Base-by-base conservation (phyloP, 2,797 vertebrate species). In the Graptemys geographica region DNA sequence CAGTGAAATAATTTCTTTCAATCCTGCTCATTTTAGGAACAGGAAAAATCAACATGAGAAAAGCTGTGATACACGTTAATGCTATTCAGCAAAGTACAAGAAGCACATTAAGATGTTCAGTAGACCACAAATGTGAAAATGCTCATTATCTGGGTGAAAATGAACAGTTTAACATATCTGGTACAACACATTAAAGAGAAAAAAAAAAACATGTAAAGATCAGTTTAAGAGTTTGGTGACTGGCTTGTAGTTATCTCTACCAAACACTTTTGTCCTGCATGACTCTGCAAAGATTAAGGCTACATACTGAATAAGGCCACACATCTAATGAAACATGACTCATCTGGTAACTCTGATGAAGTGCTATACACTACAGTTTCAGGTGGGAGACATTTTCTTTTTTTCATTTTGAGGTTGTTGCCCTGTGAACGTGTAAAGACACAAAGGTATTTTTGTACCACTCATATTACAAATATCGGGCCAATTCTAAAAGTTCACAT, bases 141-240 rank as follows among this genome's bases (percentile, higher is more conserved):
- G 8, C 57, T 96, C 81, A 95, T 96, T 96, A 96, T 84, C 95
- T 49, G 6, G 88, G 84, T 87, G 89, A 95, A 96, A 96, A 97
- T 92, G 94, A 96, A 94, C 96, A 94, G 93, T 93, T 97, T 93
- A 96, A 95, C 86, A 84, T 92, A 96, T 95, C 94, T 97, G 92
- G 84, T 83, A 83, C 53, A 92, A 96, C 95, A 96, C 94, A 95
- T 96, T 93, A 96, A 92, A 97, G 95, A 86, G 82, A 74, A 91
- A 93, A 57, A 93, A 57, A 55, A 94, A 95, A 93, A 79, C 81
- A 95, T 81, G 96, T 85, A 95, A 96, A 47, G 78, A 95, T 92
- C 96, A 95, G 94, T 89, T 95, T 88, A 93, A 95, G 95, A 94
- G 88, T 95, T 92, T 93, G 93, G 72, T 95, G 87, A 79, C 90